Conservation (phyloP, 2,888 invertebrate species). For the Drosophila lacicola region DNA sequence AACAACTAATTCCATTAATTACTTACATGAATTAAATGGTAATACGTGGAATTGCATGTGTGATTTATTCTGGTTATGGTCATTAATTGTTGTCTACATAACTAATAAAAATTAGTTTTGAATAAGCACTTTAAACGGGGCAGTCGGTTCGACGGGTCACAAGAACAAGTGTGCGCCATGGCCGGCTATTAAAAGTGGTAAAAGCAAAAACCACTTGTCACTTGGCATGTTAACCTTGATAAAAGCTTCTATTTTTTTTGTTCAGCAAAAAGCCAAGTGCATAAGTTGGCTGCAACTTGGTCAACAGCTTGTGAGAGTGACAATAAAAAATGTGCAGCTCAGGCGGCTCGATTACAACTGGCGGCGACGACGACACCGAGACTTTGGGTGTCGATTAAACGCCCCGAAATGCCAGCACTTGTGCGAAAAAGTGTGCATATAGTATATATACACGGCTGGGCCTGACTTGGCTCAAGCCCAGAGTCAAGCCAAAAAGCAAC, state of each 20-base stretch:
- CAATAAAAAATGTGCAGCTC: slow-evolving; percentile 57
- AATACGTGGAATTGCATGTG: slow-evolving; percentile 27
- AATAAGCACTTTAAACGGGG: slow-evolving; percentile 11
- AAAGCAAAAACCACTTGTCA: slow-evolving; percentile 65
- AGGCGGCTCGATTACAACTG: slow-evolving; percentile 59
- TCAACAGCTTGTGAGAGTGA: slow-evolving; percentile 55
- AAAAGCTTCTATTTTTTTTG: slow-evolving; percentile 43
- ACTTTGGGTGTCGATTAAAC: slow-evolving; percentile 63
- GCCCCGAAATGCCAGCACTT: slow-evolving; percentile 64
- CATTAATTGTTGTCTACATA: slow-evolving; percentile 18
- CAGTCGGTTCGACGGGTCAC: slow-evolving; percentile 31
- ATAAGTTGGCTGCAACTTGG: slow-evolving; percentile 67
- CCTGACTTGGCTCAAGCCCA: slow-evolving; percentile 6
- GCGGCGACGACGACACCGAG: slow-evolving; percentile 28
- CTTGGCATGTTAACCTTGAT: slow-evolving; percentile 75
- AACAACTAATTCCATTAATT: slow-evolving; percentile 17
- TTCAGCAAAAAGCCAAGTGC: slow-evolving; percentile 54
- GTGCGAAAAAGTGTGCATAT: slow-evolving; percentile 17
- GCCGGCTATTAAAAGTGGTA: slow-evolving; percentile 50
- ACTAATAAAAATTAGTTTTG: slow-evolving; percentile 27
- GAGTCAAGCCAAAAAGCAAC: neutral
- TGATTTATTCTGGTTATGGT: slow-evolving; percentile 26
- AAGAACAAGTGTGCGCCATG: slow-evolving; percentile 62
- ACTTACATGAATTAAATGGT: slow-evolving; percentile 18
- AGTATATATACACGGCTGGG: slow-evolving; percentile 1